phyloP scores from a whole-genome alignment of 1,140 invertebrate genomes.

The Macrocentrus cingulum region DNA sequence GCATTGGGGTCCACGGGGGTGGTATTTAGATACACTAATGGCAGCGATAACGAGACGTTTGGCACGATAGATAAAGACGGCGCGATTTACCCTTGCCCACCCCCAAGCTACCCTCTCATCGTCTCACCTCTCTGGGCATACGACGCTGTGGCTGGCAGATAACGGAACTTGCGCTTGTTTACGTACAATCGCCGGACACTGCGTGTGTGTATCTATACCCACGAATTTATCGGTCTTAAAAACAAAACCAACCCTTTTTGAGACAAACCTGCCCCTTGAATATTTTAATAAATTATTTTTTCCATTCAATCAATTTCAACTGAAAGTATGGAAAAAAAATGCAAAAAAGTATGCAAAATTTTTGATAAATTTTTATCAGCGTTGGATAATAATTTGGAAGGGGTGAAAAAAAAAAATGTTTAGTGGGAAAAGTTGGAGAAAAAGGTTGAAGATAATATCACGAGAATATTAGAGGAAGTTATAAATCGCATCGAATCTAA shows the following conservation, averaged over 20 bases:
- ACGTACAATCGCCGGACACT: conserved; percentile 38
- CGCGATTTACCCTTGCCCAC: conserved; percentile 10
- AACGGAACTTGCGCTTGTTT: conserved; percentile 50
- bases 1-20: conserved; percentile 40
- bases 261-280: too few species aligned
- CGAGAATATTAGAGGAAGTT: conserved; percentile 60
- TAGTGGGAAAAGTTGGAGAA: conserved; percentile 29
- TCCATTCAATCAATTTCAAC: too few species aligned
- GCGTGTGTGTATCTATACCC: conserved; percentile 30
- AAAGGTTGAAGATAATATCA: conserved; percentile 40
- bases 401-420: too few species aligned
- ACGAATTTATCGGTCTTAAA: conserved; percentile 23
- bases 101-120: neutral
- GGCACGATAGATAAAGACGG: conserved; percentile 55
- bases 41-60: conserved; percentile 55
- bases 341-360: too few species aligned
- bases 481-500: conserved; percentile 59
- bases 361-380: too few species aligned
- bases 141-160: conserved; percentile 54
- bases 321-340: too few species aligned
- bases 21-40: conserved; percentile 61
- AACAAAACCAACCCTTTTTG: too few species aligned
- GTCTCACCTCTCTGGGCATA: conserved; percentile 27
- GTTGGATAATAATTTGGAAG: too few species aligned
- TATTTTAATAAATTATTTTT: too few species aligned